Conservation (phyloP, 2,888 invertebrate genomes). For the Tribolium freemani region DNA sequence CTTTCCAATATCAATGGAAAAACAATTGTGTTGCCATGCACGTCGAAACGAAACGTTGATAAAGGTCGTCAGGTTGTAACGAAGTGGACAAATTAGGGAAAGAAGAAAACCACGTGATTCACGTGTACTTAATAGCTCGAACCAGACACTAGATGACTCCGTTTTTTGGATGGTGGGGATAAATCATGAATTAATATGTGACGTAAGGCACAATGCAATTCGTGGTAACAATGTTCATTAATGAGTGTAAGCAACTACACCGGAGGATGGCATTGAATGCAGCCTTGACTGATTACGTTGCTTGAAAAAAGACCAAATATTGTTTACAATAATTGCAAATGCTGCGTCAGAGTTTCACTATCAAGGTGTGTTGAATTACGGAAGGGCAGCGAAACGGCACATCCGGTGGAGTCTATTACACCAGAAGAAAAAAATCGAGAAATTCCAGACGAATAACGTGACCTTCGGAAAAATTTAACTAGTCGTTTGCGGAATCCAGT, state of each 20-base stretch:
- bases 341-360: conserved; percentile 16
- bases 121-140: neutral
- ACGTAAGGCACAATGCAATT: neutral
- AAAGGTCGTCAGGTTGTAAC: neutral
- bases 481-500: conserved; percentile 12
- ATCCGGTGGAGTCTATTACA: conserved; percentile 6
- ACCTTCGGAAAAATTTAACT: conserved; percentile 29
- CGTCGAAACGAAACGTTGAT: neutral
- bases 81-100: neutral
- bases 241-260: conserved; percentile 1
- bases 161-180: neutral
- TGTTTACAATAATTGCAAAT: conserved; percentile 3
- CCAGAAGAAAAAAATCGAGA: conserved; percentile 3
- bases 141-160: neutral
- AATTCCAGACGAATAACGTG: conserved; percentile 20
- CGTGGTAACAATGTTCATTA: conserved; percentile 29
- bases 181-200: conserved; percentile 1
- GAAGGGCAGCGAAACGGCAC: conserved; percentile 34
- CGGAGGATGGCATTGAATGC: conserved; percentile 25
- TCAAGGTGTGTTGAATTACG: conserved; percentile 34
- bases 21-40: neutral
- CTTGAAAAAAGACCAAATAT: neutral
- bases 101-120: neutral
- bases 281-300: conserved; percentile 13
- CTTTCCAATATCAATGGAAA: neutral